phyloP scores from a whole-genome alignment of 1,140 invertebrate genomes.

The Pogonomyrmex barbatus region DNA sequence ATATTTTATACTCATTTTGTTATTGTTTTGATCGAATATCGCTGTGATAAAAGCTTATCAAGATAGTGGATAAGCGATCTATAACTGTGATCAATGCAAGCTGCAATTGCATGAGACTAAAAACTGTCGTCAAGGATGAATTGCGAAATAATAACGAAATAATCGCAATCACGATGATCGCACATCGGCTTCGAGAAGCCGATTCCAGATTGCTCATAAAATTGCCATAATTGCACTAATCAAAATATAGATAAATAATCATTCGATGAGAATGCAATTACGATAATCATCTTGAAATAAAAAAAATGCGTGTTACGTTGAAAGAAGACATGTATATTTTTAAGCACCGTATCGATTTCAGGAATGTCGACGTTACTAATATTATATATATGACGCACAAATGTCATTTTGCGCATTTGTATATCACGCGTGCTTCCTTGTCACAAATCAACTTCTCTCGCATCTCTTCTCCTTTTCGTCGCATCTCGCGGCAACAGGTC shows the following conservation, averaged over 20 bases:
- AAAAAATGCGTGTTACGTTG: neutral
- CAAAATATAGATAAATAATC: neutral
- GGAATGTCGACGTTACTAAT: conserved; percentile 63
- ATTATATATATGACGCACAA: conserved; percentile 75
- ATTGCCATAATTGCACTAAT: conserved; percentile 9
- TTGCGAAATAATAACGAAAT: conserved; percentile 25
- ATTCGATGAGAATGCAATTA: neutral
- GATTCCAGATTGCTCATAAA: neutral
- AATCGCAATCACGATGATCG: conserved; percentile 4
- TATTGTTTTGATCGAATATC: conserved; percentile 5
- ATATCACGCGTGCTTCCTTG: conserved; percentile 82
- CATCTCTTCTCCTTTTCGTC: conserved; percentile 53
- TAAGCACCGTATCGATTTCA: neutral
- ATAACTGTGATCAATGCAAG: neutral
- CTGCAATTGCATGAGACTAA: neutral
- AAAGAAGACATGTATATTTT: neutral
- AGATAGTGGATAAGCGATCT: conserved; percentile 28
- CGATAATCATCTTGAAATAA: neutral
- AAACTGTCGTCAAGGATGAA: conserved; percentile 35
- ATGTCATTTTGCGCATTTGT: conserved; percentile 77
- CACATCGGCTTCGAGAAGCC: neutral
- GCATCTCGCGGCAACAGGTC: conserved; percentile 80
- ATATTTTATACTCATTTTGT: neutral
- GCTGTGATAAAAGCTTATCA: conserved; percentile 39
- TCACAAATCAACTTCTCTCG: conserved; percentile 73